Percentiles rank a stretch among this genome's conserved stretches.
phyloP scores from a whole-genome alignment of 1,140 invertebrate species.

The Atta texana region DNA sequence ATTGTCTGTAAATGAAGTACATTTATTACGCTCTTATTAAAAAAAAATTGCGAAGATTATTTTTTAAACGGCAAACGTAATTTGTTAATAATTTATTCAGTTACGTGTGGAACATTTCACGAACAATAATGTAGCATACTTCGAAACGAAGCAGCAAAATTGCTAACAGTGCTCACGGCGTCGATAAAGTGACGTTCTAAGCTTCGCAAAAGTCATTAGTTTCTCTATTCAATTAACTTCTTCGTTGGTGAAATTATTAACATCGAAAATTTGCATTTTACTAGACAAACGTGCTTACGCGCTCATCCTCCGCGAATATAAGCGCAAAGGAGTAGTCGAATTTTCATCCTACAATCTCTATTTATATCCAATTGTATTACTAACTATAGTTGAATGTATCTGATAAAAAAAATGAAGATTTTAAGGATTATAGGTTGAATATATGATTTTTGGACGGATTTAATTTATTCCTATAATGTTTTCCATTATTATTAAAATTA shows the following conservation, averaged over 20 bases:
- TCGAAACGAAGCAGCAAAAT: slow-evolving; percentile 23
- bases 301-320: slow-evolving; percentile 3
- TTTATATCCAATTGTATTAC: not conserved
- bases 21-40: not conserved
- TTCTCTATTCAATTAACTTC: slow-evolving; percentile 31
- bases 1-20: not conserved
- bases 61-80: not conserved
- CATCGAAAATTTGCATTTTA: slow-evolving; percentile 14
- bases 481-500: not conserved
- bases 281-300: not conserved
- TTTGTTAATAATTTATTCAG: slow-evolving; percentile 26
- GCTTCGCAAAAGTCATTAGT: slow-evolving; percentile 29
- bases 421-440: not conserved
- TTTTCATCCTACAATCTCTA: slow-evolving; percentile 3
- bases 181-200: slow-evolving; percentile 10
- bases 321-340: not conserved
- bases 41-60: not conserved
- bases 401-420: not conserved
- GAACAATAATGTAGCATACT: not conserved
- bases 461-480: not conserved
- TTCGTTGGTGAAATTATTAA: slow-evolving; percentile 33
- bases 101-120: not conserved
- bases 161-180: not conserved
- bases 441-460: not conserved
- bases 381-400: not conserved